Conservation (phyloP, 37 sponge, comb jelly and placozoan species). For the Ianthella basta region DNA sequence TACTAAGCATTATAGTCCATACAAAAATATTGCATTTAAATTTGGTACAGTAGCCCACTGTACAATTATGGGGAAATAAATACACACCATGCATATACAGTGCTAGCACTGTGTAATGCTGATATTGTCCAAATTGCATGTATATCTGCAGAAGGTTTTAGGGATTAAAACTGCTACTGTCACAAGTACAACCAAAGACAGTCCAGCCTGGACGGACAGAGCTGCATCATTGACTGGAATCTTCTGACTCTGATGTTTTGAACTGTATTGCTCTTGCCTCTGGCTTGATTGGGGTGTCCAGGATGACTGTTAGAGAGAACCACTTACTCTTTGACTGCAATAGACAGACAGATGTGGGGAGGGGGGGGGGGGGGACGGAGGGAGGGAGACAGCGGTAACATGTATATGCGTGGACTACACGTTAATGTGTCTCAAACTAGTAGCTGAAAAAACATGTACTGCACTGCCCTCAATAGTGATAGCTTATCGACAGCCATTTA, state of each 20-base stretch:
- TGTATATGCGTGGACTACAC: neutral
- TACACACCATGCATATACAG: neutral
- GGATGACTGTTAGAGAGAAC: conserved; percentile 74
- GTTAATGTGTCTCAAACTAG: too few species aligned
- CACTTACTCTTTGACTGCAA: conserved; percentile 82
- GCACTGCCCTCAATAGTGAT: too few species aligned
- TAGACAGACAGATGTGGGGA: neutral
- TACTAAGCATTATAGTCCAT: too few species aligned
- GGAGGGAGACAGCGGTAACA: neutral
- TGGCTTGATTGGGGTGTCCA: conserved; percentile 63
- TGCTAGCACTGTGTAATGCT: neutral
- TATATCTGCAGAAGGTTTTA: too few species aligned
- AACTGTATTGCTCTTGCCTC: conserved; percentile 77
- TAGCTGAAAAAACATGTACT: too few species aligned
- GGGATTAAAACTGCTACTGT: too few species aligned
- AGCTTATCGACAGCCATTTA: too few species aligned
- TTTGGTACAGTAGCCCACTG: neutral
- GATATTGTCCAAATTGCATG: too few species aligned
- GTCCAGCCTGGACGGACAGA: too few species aligned
- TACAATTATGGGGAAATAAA: neutral
- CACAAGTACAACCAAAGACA: too few species aligned
- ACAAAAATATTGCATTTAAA: conserved; percentile 8
- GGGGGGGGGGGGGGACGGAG: neutral
- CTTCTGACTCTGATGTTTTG: conserved; percentile 8
- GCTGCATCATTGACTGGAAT: neutral